Base-by-base conservation (phyloP, 2,888 invertebrate genomes). In the Acrocyrtus sp. region DNA sequence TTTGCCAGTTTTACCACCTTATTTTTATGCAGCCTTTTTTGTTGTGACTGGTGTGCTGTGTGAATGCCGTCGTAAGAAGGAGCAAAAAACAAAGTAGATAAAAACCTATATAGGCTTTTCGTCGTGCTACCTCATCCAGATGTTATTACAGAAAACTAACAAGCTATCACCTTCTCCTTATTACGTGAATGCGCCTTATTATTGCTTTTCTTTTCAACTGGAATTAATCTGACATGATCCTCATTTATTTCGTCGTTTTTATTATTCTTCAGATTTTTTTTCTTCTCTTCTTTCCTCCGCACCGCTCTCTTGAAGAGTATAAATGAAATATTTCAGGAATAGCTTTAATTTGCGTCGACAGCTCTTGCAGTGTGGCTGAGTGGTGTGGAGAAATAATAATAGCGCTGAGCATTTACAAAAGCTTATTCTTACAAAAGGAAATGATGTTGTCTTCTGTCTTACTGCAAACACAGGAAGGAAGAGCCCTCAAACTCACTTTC, bases 141-240 rank as follows among this genome's bases (percentile, higher is more conserved):
- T 63, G 72, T 72, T 72, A 62, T 72, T 60, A 72, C 53, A 66
- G 53, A 72, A 72, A 72, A 61, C 72, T 66, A 72, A 72, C 72
- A 66, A 72, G 66, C 72, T 61, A 66, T 72, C 72, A 72, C 72
- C 66, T n/a, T 72, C 41, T 62, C 54, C 29, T 39, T 57, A 72
- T 72, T 65, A 72, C 39, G 15, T 45, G 17, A 41, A 50, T 21
- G 19, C n/a, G 41, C 58, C 54, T 60, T 56, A 66, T 66, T 72
- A 61, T 66, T 61, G 50, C 56, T 27, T 43, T 65, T 57, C 66
- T 61, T 66, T 60, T 72, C 61, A 54, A 61, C 53, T 43, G 27
- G 54, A 66, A 72, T 72, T 72, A 72, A 72, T 72, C 72, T 61
- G 66, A 72, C 72, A 61, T 72, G 66, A 72, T 66, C 66, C 72